phyloP scores from a whole-genome alignment of 2,888 invertebrate genomes.

The Dryadula phaetusa region DNA sequence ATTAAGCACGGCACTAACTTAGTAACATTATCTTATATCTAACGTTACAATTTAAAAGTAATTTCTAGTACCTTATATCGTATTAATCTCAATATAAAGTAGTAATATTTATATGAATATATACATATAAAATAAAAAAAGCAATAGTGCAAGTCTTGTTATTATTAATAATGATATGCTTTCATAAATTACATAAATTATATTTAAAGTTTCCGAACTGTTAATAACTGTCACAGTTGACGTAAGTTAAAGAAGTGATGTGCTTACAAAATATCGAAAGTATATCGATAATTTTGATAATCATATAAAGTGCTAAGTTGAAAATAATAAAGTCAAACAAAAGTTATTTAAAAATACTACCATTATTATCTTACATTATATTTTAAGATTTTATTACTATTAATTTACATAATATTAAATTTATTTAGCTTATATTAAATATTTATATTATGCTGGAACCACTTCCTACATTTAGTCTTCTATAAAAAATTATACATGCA shows the following conservation, averaged over 20 bases:
- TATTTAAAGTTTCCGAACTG: constrained; percentile 17
- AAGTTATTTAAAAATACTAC: not conserved
- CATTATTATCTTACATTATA: not conserved
- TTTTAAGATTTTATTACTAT: not conserved
- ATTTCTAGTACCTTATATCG: too few relatives aligned
- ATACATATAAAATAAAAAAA: too few relatives aligned
- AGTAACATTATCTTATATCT: too few relatives aligned
- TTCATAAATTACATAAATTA: not conserved
- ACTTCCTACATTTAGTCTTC: too few relatives aligned
- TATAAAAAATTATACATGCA: too few relatives aligned
- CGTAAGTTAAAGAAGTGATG: not conserved
- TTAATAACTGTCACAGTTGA: not conserved
- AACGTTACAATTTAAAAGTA: too few relatives aligned
- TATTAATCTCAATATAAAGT: too few relatives aligned
- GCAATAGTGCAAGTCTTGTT: not conserved
- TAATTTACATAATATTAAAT: not conserved
- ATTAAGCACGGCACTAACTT: too few relatives aligned
- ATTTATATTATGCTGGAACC: too few relatives aligned
- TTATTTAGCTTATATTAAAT: too few relatives aligned
- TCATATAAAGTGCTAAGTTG: not conserved
- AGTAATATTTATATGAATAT: too few relatives aligned
- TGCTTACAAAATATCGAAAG: not conserved
- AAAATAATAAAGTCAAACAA: not conserved
- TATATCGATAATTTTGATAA: not conserved
- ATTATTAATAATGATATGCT: not conserved